These are phyloP conservation scores for Xiphophorus couchianus DNA, from an alignment of 2,113 vertebrate species.

Conservation along the genomic window DNA sequence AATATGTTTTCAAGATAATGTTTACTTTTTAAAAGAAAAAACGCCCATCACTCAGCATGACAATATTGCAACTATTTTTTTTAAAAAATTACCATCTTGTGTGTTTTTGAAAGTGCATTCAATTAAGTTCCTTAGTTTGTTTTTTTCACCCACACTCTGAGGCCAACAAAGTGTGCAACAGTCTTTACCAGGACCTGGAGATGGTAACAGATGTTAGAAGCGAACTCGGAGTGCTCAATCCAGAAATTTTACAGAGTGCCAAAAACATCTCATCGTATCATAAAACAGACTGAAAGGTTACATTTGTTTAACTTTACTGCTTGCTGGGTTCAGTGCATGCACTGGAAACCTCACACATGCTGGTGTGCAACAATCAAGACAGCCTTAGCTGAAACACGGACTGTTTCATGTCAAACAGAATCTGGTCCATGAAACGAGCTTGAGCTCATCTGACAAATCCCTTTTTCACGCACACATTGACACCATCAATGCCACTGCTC, in stretches of 20 bases:
- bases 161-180: conserved; percentile 51
- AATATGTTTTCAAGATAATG: background rate
- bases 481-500: background rate
- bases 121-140: conserved; percentile 9
- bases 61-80: too few relatives aligned
- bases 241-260: conserved; percentile 44
- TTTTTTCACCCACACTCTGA: conserved; percentile 38
- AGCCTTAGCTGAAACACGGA: background rate
- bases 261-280: conserved; percentile 51
- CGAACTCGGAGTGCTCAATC: conserved; percentile 3
- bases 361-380: conserved; percentile 32
- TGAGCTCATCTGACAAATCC: conserved; percentile 4
- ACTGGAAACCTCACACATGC: conserved; percentile 58
- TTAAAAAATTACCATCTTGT: background rate
- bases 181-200: conserved; percentile 40
- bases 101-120: background rate
- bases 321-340: conserved; percentile 38
- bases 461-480: conserved; percentile 2
- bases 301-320: conserved; percentile 69
- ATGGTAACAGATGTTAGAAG: conserved; percentile 47
- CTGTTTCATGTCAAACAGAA: conserved; percentile 31
- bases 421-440: conserved; percentile 5
- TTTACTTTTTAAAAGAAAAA: background rate
- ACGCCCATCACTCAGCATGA: background rate
- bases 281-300: conserved; percentile 57